Evolutionary conservation across 2,113 vertebrate genomes (phyloP), one percentile per base, ranked within the genome.

Genomic region (Lucifuga dentata): DNA sequence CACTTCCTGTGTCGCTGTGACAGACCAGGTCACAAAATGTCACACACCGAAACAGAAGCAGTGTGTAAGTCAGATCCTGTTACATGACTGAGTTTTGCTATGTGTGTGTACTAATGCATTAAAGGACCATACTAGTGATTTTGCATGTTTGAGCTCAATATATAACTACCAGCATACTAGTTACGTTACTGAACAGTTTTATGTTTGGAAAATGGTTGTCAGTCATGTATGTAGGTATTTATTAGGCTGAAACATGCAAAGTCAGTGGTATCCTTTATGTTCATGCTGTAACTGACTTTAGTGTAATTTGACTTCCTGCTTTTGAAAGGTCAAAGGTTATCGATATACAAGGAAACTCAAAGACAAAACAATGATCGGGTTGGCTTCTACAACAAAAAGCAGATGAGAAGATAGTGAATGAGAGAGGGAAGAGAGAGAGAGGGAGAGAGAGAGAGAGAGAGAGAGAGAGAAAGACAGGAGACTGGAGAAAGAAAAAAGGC

Each of bases 11-110:
- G 49, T 45, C 8, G 6, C 16, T 2, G 41, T 24, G 57, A 39
- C 50, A 80, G 40, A 49, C 41, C 24, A 20, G n/a, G 45, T 52
- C 61, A 61, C 35, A 38, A 75, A 57, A 80, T 76, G 66, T 69
- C 72, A 81, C 12, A 13, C 24, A 60, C 58, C 8, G 38, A 63
- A 76, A 62, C 44, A 65, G 68, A 60, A 55, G 36, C 16, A 35
- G 13, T 21, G 13, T 12, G 49, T 19, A 24, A 0, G 1, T 52
- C 10, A 38, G 55, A 63, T 53, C 24, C 21, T 29, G 21, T 66
- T 70, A 50, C 15, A 41, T 3, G 5, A n/a, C 29, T 5, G 1
- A 38, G n/a, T 11, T 15, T 1, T 6, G 23, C 5, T n/a, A 33
- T 29, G 26, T 51, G 33, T 4, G 35, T n/a, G 19, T 36, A 33